Conservation (phyloP, 92 coral and sea anemone species). For the Parazoanthus swiftii region DNA sequence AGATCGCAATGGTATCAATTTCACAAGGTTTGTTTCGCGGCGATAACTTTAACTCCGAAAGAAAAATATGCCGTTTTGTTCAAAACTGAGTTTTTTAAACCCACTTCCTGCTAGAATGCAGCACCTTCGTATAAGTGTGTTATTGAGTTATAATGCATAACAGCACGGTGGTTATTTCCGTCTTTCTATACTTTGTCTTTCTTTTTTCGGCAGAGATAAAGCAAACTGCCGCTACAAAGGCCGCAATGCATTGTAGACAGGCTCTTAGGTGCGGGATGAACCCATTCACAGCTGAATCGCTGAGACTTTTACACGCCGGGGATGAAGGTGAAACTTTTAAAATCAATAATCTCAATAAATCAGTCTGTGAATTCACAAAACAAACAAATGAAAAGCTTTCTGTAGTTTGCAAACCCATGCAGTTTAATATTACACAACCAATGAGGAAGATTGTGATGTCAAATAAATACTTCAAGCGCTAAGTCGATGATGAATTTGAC, state of each 20-base stretch:
- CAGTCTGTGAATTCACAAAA: background rate
- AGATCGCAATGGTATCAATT: background rate
- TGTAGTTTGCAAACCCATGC: background rate
- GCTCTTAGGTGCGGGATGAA: conserved; percentile 32
- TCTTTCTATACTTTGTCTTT: conserved; percentile 22
- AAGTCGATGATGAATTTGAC: background rate
- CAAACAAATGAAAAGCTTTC: background rate
- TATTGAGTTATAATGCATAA: conserved; percentile 15
- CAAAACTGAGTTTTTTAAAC: background rate
- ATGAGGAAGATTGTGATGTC: background rate
- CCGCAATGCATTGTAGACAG: conserved; percentile 48
- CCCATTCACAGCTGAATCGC: conserved; percentile 44
- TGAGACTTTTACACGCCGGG: conserved; percentile 21
- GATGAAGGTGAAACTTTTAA: conserved; percentile 40
- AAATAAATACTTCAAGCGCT: conserved; percentile 20
- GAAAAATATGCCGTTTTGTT: background rate
- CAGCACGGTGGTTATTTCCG: conserved; percentile 24
- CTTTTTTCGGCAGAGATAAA: conserved; percentile 41
- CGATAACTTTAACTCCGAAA: background rate
- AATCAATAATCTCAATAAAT: conserved; percentile 9
- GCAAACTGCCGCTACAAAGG: conserved; percentile 44
- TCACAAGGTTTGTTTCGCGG: background rate
- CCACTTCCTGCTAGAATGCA: conserved; percentile 10
- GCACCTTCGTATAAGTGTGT: conserved; percentile 39
- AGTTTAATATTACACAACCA: background rate